phyloP scores from a whole-genome alignment of 2,797 vertebrate genomes.

The Silurus aristotelis region DNA sequence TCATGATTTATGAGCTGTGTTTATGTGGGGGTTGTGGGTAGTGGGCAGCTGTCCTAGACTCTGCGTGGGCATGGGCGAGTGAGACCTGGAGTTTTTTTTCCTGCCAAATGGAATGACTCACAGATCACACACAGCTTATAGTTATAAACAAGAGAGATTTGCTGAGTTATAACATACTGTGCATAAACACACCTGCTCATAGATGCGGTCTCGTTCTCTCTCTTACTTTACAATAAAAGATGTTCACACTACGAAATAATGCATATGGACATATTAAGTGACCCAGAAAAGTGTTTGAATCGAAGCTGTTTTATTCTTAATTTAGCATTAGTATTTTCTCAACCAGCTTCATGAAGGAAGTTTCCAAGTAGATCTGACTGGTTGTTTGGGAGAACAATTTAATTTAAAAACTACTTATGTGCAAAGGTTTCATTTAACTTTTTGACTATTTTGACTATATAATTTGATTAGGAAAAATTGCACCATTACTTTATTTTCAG shows the following conservation, averaged over 20 bases:
- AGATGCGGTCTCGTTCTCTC: neutral
- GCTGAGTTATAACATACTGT: slow-evolving; percentile 28
- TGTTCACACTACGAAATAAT: neutral
- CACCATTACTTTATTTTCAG: neutral
- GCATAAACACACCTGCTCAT: slow-evolving; percentile 8
- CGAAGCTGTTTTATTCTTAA: neutral
- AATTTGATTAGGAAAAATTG: neutral
- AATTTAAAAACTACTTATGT: neutral
- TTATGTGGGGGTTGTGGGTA: slow-evolving; percentile 33
- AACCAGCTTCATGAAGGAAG: neutral
- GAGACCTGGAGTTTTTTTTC: slow-evolving; percentile 47
- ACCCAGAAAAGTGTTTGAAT: neutral
- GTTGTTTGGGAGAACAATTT: neutral
- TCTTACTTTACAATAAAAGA: neutral
- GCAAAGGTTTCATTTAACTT: neutral
- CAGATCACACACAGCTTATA: slow-evolving; percentile 38
- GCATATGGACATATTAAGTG: neutral
- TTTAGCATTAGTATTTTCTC: neutral
- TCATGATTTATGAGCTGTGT: slow-evolving; percentile 33
- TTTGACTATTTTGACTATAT: no score
- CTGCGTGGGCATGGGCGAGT: slow-evolving; percentile 46
- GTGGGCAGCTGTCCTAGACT: slow-evolving; percentile 47
- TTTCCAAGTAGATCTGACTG: neutral
- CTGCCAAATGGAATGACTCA: slow-evolving; percentile 58
- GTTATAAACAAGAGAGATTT: slow-evolving; percentile 34